Evolutionary conservation across 2,113 vertebrate species (phyloP).

Genomic region (Corynorhinus townsendii): DNA sequence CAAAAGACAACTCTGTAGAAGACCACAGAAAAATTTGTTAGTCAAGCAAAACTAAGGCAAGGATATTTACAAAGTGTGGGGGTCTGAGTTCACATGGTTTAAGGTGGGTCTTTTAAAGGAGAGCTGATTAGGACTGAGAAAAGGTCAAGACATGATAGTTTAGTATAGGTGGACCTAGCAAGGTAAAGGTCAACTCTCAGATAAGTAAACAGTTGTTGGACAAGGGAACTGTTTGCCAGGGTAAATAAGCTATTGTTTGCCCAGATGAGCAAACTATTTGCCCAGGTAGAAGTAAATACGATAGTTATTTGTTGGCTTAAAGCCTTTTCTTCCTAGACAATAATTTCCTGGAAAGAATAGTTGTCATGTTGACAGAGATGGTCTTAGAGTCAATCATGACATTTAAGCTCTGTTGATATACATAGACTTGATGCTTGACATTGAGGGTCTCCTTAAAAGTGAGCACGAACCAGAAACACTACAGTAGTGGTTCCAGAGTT

Average conservation of each 20-base stretch:
- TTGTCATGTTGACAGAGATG: background rate
- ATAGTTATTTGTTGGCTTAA: background rate
- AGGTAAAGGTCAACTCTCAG: background rate
- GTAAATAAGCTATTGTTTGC: background rate
- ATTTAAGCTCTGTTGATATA: background rate
- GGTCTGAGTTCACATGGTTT: background rate
- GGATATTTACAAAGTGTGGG: background rate
- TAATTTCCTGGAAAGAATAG: conserved; percentile 28
- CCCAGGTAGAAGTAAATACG: background rate
- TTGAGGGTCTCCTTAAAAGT: background rate
- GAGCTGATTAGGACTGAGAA: background rate
- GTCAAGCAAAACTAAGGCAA: background rate
- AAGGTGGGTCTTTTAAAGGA: background rate
- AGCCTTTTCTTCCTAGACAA: background rate
- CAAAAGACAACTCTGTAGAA: background rate
- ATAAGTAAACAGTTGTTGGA: background rate
- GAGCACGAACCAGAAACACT: background rate
- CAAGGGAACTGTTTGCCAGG: background rate
- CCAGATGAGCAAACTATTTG: background rate
- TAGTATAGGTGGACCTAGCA: background rate
- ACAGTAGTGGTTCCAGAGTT: background rate
- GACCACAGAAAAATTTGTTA: background rate
- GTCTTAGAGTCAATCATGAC: background rate
- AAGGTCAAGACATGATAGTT: background rate
- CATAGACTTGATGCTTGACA: background rate